A percentile compares a stretch with the other conserved stretches of the same genome.
Evolutionary conservation across 2,888 invertebrate species (phyloP).

Genomic region (Acrobasis consociella): DNA sequence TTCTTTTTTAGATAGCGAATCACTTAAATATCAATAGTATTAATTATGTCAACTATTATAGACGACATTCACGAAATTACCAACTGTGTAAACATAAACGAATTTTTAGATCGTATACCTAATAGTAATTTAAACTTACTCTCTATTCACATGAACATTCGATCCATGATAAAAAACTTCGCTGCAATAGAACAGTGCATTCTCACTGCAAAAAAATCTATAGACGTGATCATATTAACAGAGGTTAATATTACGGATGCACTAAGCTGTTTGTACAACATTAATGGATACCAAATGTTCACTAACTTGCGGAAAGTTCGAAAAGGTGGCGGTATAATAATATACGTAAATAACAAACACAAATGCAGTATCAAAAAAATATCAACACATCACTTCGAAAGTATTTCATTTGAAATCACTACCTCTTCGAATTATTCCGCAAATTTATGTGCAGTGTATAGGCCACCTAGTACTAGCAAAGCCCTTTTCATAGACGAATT

Average conservation of each 20-base stretch:
- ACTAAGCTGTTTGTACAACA: slow-evolving; percentile 25
- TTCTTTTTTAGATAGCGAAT: too few relatives aligned
- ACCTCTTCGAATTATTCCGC: slow-evolving; percentile 19
- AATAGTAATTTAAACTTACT: too few relatives aligned
- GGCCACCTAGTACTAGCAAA: slow-evolving; percentile 14
- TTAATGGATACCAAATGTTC: slow-evolving; percentile 32
- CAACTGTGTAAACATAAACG: slow-evolving; percentile 14
- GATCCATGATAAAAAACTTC: slow-evolving; percentile 26
- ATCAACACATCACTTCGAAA: slow-evolving; percentile 29
- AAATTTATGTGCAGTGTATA: neutral
- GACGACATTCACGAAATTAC: neutral
- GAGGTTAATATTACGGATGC: slow-evolving; percentile 30
- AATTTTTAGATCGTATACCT: slow-evolving; percentile 4
- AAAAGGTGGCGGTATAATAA: slow-evolving; percentile 32
- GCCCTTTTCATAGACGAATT: slow-evolving; percentile 29
- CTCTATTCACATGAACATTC: too few relatives aligned
- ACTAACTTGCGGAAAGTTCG: slow-evolving; percentile 24
- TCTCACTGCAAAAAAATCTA: slow-evolving; percentile 1
- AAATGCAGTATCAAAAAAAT: slow-evolving; percentile 21
- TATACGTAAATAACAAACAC: slow-evolving; percentile 29
- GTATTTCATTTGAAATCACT: slow-evolving; percentile 24
- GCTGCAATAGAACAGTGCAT: slow-evolving; percentile 23
- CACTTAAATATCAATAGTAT: neutral
- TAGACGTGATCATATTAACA: slow-evolving; percentile 29
- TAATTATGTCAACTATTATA: slow-evolving; percentile 2